A percentile compares a stretch with the other conserved stretches of the same genome.
These are phyloP conservation scores for Macroramphosus scolopax DNA, from an alignment of 2,797 vertebrate genomes.

Conservation along the genomic window DNA sequence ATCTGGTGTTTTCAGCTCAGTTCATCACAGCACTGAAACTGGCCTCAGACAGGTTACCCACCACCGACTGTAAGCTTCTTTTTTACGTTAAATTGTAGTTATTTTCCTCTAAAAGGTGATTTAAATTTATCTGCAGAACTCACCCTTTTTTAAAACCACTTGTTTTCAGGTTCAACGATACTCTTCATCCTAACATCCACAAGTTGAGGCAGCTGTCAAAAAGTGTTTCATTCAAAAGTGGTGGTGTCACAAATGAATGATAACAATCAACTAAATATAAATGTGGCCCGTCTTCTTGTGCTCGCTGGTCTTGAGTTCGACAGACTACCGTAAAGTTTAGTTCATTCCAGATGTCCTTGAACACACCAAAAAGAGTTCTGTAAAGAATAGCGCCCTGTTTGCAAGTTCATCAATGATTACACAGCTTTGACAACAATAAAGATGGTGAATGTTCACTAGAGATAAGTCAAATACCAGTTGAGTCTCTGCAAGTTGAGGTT, in stretches of 20 bases:
- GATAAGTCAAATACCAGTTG: too few species aligned
- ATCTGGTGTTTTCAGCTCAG: conserved; percentile 27
- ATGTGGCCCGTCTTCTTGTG: background rate
- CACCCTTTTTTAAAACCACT: background rate
- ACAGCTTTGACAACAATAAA: background rate
- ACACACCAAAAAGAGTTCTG: background rate
- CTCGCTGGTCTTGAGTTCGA: conserved; percentile 1
- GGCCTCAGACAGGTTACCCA: background rate
- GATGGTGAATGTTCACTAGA: background rate
- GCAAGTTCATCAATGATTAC: background rate
- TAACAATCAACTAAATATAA: too few species aligned
- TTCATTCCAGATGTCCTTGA: conserved; percentile 2
- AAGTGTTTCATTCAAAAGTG: background rate
- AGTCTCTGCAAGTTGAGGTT: too few species aligned
- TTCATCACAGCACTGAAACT: conserved; percentile 28
- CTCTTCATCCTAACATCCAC: background rate
- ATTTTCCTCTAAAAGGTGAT: too few species aligned
- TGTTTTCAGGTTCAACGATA: conserved; percentile 10
- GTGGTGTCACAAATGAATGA: background rate
- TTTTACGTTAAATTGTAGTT: too few species aligned
- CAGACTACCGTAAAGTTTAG: background rate
- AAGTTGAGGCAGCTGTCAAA: conserved; percentile 7
- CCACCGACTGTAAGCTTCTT: too few species aligned
- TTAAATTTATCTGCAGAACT: too few species aligned
- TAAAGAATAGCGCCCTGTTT: too few species aligned